A percentile compares a stretch with the other conserved stretches of the same genome.
These are phyloP conservation scores for Guaruba guarouba DNA, from an alignment of 2,113 vertebrate genomes.

Conservation along the genomic window DNA sequence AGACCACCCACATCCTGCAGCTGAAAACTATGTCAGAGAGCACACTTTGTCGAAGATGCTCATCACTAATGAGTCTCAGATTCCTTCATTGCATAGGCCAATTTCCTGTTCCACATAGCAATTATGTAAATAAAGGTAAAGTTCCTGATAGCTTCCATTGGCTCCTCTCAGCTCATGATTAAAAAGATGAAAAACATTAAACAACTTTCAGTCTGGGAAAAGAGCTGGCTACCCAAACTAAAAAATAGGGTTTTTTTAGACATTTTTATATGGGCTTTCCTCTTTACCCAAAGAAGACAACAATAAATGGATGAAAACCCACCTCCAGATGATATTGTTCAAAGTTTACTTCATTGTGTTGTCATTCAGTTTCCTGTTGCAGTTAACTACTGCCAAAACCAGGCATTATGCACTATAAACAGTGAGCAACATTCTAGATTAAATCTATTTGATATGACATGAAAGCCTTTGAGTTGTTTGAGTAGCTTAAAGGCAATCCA, in stretches of 20 bases:
- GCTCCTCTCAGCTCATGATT: background rate
- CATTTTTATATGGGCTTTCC: background rate
- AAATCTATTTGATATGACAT: background rate
- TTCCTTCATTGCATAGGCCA: background rate
- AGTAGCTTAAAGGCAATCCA: background rate
- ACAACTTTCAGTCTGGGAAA: background rate
- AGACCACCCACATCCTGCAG: background rate
- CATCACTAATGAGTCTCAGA: background rate
- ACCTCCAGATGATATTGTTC: background rate
- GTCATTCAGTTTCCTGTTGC: background rate
- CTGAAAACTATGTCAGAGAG: background rate
- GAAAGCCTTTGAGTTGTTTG: background rate
- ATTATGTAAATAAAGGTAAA: constrained; percentile 30
- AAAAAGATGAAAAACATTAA: background rate
- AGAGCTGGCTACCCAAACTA: background rate
- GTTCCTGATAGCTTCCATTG: background rate
- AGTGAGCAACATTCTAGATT: background rate
- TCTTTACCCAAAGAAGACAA: background rate
- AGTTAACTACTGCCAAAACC: background rate
- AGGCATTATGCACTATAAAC: background rate
- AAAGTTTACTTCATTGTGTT: background rate
- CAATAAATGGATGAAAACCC: background rate
- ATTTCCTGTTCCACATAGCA: background rate
- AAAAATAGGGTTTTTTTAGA: background rate
- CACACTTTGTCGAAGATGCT: background rate